Percentiles rank a stretch among this genome's conserved stretches.
Evolutionary conservation across 2,113 vertebrate species (phyloP).

Genomic region (Microcebus griseorufus): DNA sequence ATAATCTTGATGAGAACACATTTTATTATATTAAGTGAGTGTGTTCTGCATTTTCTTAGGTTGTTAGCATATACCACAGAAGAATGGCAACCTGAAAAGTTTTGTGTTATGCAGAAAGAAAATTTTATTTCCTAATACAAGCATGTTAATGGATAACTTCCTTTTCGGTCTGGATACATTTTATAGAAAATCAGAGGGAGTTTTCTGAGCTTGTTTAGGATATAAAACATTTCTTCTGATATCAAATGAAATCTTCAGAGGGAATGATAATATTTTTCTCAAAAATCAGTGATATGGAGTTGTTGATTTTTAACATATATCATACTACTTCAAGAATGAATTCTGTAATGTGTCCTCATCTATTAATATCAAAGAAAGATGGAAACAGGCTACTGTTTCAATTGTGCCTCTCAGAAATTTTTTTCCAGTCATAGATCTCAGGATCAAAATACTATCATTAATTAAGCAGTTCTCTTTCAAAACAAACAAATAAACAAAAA

Average conservation of each 20-base stretch:
- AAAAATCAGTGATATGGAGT: not conserved
- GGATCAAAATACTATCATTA: not conserved
- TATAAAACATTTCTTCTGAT: not conserved
- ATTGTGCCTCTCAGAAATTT: not conserved
- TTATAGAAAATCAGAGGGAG: not conserved
- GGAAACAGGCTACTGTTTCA: not conserved
- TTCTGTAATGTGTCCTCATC: not conserved
- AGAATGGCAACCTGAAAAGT: not conserved
- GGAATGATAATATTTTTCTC: not conserved
- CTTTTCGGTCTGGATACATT: not conserved
- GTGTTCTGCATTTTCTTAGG: not conserved
- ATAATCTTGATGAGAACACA: not conserved
- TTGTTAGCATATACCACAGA: not conserved
- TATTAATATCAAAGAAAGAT: not conserved
- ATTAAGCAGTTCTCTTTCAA: not conserved
- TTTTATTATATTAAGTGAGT: not conserved
- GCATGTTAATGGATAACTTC: not conserved
- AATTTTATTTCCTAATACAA: not conserved
- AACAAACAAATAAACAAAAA: not conserved
- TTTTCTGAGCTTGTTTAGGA: not conserved
- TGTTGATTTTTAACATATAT: slow-evolving; percentile 27
- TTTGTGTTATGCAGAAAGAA: not conserved
- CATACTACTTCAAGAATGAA: not conserved
- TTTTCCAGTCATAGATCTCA: not conserved
- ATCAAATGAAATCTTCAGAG: not conserved